A percentile compares a stretch with the other conserved stretches of the same genome.
These are phyloP conservation scores for Dorcus hopei DNA, from an alignment of 2,888 invertebrate genomes.

Conservation along the genomic window DNA sequence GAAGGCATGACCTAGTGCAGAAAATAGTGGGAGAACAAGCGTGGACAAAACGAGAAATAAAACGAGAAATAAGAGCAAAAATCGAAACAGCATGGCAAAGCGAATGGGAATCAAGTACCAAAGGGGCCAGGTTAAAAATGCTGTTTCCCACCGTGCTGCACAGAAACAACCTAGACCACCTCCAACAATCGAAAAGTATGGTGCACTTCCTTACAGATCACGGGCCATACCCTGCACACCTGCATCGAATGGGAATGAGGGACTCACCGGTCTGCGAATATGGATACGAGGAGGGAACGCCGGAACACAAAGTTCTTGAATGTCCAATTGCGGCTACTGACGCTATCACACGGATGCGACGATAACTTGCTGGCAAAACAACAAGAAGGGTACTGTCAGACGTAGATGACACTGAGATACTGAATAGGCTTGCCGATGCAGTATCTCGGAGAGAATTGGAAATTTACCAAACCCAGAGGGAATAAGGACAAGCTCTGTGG, in stretches of 20 bases:
- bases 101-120: too few species aligned
- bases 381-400: not conserved
- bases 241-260: not conserved
- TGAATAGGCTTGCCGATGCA: not conserved
- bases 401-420: not conserved
- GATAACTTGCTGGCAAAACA: too few species aligned
- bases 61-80: too few species aligned
- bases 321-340: not conserved
- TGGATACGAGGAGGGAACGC: not conserved
- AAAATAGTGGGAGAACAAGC: not conserved
- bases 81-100: too few species aligned
- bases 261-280: not conserved
- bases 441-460: not conserved
- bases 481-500: too few species aligned
- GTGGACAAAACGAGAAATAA: too few species aligned
- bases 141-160: not conserved
- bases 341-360: too few species aligned
- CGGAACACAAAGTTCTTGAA: conserved; percentile 1
- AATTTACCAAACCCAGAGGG: not conserved
- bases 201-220: conserved; percentile 2
- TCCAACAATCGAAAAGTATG: not conserved
- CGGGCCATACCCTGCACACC: conserved; percentile 3
- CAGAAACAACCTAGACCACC: not conserved
- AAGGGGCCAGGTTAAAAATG: too few species aligned
- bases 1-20: not conserved